phyloP scores from a whole-genome alignment of 2,888 invertebrate species.

The Drosophila atripex region DNA sequence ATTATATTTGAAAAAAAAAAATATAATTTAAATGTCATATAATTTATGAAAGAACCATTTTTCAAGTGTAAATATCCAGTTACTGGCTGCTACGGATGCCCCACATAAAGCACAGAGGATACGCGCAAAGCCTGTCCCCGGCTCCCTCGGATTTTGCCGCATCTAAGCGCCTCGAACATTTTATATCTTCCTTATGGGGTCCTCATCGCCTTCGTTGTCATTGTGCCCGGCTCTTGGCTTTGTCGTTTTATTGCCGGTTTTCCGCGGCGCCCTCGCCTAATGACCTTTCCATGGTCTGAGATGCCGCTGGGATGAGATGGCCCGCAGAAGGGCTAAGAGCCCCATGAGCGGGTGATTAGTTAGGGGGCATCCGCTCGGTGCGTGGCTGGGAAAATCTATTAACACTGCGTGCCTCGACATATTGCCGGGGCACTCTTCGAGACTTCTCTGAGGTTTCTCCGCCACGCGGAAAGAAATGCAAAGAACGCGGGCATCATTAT shows the following conservation, averaged over 20 bases:
- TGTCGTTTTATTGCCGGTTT: slow-evolving; percentile 59
- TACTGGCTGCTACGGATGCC: slow-evolving; percentile 59
- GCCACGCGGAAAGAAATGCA: slow-evolving; percentile 18
- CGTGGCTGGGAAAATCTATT: slow-evolving; percentile 60
- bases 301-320: slow-evolving; percentile 4
- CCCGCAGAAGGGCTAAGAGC: slow-evolving; percentile 19
- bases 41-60: background rate
- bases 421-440: slow-evolving; percentile 27
- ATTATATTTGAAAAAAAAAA: background rate
- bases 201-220: slow-evolving; percentile 46
- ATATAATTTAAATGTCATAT: background rate
- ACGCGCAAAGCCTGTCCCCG: slow-evolving; percentile 50
- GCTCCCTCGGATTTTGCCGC: slow-evolving; percentile 28
- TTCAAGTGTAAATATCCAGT: slow-evolving; percentile 17
- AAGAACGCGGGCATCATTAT: slow-evolving; percentile 73
- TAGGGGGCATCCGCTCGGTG: slow-evolving; percentile 39
- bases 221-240: slow-evolving; percentile 56
- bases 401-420: slow-evolving; percentile 57
- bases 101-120: slow-evolving; percentile 74
- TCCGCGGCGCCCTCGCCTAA: slow-evolving; percentile 70
- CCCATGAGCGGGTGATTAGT: slow-evolving; percentile 66
- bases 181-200: slow-evolving; percentile 70
- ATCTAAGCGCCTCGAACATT: slow-evolving; percentile 49
- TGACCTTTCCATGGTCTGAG: slow-evolving; percentile 60
- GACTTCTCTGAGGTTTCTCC: slow-evolving; percentile 20